Percentiles rank a stretch among this genome's conserved stretches.
Conservation (phyloP, 2,113 vertebrate genomes). For the Myotis lucifugus region DNA sequence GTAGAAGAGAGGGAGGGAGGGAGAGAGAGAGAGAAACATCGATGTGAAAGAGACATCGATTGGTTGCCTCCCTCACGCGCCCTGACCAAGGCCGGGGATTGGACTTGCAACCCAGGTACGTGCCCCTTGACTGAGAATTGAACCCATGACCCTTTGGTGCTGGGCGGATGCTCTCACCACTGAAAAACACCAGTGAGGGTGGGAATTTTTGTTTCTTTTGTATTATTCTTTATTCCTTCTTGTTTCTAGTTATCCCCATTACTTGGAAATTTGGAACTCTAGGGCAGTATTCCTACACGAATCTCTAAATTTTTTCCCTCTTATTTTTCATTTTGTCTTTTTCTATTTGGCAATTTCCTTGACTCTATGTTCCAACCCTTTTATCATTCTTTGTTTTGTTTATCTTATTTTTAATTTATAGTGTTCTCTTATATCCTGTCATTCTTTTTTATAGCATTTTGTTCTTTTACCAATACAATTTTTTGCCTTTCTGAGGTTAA, state of each 20-base stretch:
- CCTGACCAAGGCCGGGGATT: too few relatives aligned
- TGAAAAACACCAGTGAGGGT: too few relatives aligned
- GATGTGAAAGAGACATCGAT: too few relatives aligned
- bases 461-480: background rate
- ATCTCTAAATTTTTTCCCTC: background rate
- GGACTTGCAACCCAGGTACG: too few relatives aligned
- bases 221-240: background rate
- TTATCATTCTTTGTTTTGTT: background rate
- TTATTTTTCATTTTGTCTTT: conserved; percentile 17
- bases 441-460: background rate
- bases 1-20: too few relatives aligned
- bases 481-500: background rate
- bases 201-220: too few relatives aligned
- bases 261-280: conserved; percentile 8
- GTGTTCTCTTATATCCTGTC: background rate
- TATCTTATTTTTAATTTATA: background rate
- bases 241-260: background rate
- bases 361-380: background rate
- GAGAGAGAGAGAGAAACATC: too few relatives aligned
- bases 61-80: too few relatives aligned
- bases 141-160: too few relatives aligned
- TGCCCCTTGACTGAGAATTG: too few relatives aligned
- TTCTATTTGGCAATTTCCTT: background rate
- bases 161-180: too few relatives aligned
- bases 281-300: background rate